Percentiles rank a stretch among this genome's conserved stretches.
Conservation (phyloP, 2,113 vertebrate genomes). For the Psittacula cyanocephala region DNA sequence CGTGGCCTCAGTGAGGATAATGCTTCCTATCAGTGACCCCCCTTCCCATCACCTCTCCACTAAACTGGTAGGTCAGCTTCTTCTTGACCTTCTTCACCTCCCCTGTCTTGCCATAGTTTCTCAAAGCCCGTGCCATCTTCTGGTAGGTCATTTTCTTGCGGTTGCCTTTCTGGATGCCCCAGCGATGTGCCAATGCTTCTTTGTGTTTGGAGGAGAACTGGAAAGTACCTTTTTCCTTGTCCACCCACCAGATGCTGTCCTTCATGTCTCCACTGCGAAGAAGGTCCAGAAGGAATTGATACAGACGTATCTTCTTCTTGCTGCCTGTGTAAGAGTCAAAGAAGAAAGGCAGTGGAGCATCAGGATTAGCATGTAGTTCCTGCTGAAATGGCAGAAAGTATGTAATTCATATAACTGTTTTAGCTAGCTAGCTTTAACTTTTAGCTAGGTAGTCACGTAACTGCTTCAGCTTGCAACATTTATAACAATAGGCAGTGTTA, state of each 20-base stretch:
- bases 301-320: slow-evolving; percentile 98
- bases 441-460: not conserved
- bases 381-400: not conserved
- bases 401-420: not conserved
- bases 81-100: slow-evolving; percentile 99
- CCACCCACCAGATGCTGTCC: slow-evolving; percentile 99
- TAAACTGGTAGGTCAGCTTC: slow-evolving; percentile 99
- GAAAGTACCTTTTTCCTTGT: slow-evolving; percentile 97
- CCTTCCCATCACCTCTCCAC: slow-evolving; percentile 93
- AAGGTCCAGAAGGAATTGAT: slow-evolving; percentile 97
- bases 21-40: slow-evolving; percentile 83
- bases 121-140: slow-evolving; percentile 97
- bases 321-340: slow-evolving; percentile 77
- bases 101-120: slow-evolving; percentile 98
- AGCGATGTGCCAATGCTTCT: slow-evolving; percentile 92
- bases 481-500: not conserved
- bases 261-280: slow-evolving; percentile 96
- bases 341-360: not conserved
- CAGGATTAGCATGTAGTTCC: not conserved
- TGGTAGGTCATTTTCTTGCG: slow-evolving; percentile 99
- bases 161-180: slow-evolving; percentile 98
- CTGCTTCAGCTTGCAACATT: not conserved
- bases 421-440: not conserved
- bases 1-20: slow-evolving; percentile 77
- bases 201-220: slow-evolving; percentile 99